Evolutionary conservation across 2,888 invertebrate species (phyloP), one percentile per base, ranked within the genome.

Genomic region (Cheilosia variabilis): DNA sequence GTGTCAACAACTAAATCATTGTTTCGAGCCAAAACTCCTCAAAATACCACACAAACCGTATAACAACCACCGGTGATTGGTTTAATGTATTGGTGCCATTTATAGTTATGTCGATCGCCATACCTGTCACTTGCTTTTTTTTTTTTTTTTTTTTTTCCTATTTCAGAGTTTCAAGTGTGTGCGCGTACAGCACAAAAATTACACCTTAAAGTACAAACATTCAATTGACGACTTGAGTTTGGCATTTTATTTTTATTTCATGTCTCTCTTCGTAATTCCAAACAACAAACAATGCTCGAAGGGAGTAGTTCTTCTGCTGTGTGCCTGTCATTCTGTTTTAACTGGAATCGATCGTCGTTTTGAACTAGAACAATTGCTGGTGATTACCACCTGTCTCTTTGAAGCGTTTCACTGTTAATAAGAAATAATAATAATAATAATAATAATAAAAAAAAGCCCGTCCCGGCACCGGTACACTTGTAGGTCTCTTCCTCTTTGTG

Each of bases 361-460:
- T 84, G 80, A 84, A 84, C 75, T 84, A 84, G 79, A 84, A 84
- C 80, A 84, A 84, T 84, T 62, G 75, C 75, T 53, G 69, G 80
- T 80, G 79, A 84, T 80, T 79, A 83, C 72, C 60, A 45, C 43
- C 60, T 60, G 60, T 43, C 55, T 68, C 53, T 31, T 53, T 69
- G 22, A 60, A 60, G 43, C 52, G 22, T 24, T 52, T 47, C 17
- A 47, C 47, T 19, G 17, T 47, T 45, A 55, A 43, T 7, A 53
- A 53, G 27, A 27, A 27, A 27, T 27, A 27, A 27, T 27, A 55
- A 31, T 10, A 37, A 47, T 24, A 52, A 27, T 27, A 27, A 27
- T 27, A 55, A 31, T 10, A 37, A 47, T 24, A 52, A n/a, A 31
- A 34, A 34, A n/a, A 52, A 19, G n/a, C 19, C n/a, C 53, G 22